Base-by-base conservation (phyloP, 1,140 invertebrate genomes). In the Parasteatoda tepidariorum region DNA sequence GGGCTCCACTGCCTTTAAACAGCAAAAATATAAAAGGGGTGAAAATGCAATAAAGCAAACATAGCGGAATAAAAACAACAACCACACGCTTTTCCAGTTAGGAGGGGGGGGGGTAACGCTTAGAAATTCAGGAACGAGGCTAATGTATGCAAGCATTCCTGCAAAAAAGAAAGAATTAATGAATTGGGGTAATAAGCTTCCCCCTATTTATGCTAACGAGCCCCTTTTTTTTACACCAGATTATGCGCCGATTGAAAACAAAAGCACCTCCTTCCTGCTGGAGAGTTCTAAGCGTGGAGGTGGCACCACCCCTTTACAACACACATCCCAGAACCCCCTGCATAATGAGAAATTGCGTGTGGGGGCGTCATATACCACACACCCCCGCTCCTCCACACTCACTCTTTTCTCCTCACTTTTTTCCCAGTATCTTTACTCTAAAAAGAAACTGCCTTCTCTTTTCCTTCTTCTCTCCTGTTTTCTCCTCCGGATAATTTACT, bases 131-230 rank as follows among this genome's bases (percentile, higher is more conserved):
- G 15, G 34, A 30, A 57, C 73, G 9, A n/a, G 33, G 61, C 28
- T 48, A 76, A 64, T 48, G 54, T 74, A 61, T 61, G 68, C 71
- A 55, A 24, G 55, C 57, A 9, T 57, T n/a, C 31, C 55, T 26
- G 71, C 71, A 38, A 59, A 74, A 61, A 74, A 61, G 30, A 24
- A 22, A 48, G 71, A 59, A 48, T 76, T 76, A 76, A 76, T 76
- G 74, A 64, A 33, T 66, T 22, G 38, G 71, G 71, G 71, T 24
- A 61, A 64, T 64, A 11, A 15, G 26, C 26, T 57, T 57, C 57
- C 34, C 61, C 61, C 74, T 76, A 31, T 64, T 76, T 76, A 76
- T 76, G 74, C 31, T 76, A 76, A 76, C 33, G 74, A 76, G 74
- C 33, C 34, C 18, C 74, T 33, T 76, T 76, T n/a, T 64, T 76